Conservation (phyloP, 2,113 vertebrate species). For the Oenanthe oenanthe region DNA sequence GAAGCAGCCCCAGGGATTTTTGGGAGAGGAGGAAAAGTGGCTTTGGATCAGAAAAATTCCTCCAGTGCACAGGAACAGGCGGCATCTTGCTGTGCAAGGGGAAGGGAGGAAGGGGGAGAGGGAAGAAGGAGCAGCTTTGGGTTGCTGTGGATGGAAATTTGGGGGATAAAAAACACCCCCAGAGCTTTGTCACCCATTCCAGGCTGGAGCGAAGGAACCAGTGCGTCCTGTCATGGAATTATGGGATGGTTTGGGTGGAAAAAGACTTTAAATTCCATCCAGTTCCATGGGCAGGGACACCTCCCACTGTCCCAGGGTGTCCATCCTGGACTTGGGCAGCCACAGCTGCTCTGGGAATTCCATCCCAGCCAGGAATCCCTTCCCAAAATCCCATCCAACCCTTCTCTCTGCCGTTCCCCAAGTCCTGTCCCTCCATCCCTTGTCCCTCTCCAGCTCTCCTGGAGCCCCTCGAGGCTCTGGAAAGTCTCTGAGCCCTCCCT, state of each 20-base stretch:
- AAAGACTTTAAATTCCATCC: background rate
- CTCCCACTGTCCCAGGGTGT: rapidly evolving
- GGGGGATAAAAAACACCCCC: rapidly evolving
- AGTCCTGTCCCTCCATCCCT: background rate
- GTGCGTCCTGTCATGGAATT: rapidly evolving
- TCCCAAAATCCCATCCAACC: rapidly evolving
- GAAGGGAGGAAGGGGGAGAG: background rate
- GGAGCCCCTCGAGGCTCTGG: rapidly evolving
- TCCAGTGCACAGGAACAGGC: background rate
- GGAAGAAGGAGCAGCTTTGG: background rate
- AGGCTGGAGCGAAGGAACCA: rapidly evolving
- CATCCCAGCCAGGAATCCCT: rapidly evolving
- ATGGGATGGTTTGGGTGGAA: background rate
- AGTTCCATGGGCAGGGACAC: background rate
- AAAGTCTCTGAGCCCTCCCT: background rate
- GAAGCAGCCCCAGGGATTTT: slow-evolving; percentile 6
- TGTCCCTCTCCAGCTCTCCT: background rate
- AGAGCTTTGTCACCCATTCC: rapidly evolving
- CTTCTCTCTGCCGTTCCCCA: background rate
- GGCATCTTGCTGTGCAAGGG: rapidly evolving
- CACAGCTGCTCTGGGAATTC: background rate
- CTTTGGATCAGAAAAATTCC: slow-evolving; percentile 2
- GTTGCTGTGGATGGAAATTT: rapidly evolving
- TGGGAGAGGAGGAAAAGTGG: background rate
- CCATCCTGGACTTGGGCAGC: background rate